phyloP scores from a whole-genome alignment of 2,888 invertebrate genomes.

The Conomelus anceps region DNA sequence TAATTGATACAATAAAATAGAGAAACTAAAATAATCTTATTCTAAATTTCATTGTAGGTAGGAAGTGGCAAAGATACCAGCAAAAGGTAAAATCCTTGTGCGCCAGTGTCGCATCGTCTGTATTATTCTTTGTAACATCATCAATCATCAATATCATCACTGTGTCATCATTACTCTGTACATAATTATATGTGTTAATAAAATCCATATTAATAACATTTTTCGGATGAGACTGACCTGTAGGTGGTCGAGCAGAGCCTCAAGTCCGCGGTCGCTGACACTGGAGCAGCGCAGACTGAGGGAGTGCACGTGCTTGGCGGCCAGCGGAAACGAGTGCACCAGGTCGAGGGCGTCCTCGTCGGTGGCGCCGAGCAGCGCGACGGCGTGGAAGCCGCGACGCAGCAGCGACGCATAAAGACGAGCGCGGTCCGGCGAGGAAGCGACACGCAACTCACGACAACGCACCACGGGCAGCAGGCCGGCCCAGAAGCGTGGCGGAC shows the following conservation, averaged over 20 bases:
- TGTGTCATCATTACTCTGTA: not conserved
- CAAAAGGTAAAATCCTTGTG: no score
- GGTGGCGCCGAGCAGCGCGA: conserved; percentile 75
- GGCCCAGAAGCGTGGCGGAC: conserved; percentile 83
- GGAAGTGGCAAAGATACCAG: no score
- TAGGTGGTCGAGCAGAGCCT: conserved; percentile 78
- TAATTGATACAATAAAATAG: no score
- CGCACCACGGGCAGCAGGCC: conserved; percentile 78
- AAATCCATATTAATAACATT: not conserved
- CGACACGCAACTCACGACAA: conserved; percentile 70
- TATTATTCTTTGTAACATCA: no score
- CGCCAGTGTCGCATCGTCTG: no score
- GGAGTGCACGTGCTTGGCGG: conserved; percentile 73
- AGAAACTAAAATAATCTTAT: no score
- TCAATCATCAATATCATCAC: no score
- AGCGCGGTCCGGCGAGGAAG: conserved; percentile 38
- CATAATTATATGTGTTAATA: not conserved
- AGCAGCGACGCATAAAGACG: conserved; percentile 75
- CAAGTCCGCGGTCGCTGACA: conserved; percentile 83
- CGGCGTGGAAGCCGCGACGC: conserved; percentile 75
- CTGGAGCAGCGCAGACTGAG: conserved; percentile 83
- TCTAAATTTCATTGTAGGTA: no score
- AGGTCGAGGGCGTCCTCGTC: conserved; percentile 87
- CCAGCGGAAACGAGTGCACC: conserved; percentile 75
- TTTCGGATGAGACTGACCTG: conserved; percentile 54